Evolutionary conservation across 2,797 vertebrate species (phyloP), one percentile per base, ranked within the genome.

Genomic region (Morus bassanus): DNA sequence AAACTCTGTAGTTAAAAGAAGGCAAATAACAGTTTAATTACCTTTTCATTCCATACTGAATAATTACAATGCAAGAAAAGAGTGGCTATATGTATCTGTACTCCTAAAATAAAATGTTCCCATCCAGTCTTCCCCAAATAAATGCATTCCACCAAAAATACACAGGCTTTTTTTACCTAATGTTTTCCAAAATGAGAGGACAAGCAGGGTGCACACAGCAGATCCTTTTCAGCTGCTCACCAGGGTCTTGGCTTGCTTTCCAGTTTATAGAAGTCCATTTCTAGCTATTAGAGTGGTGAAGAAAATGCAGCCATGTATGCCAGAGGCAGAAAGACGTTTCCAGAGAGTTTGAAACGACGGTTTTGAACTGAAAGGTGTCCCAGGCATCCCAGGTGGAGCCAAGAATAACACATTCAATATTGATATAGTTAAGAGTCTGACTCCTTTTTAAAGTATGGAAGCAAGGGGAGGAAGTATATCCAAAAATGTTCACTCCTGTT

Each of bases 1-100:
- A 93, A 39, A 78, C 31, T 80, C 75, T 93, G 53, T 94, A 91
- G 67, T 92, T 94, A 64, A 85, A 73, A 95, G 68, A 33, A 95
- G 54, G 31, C 33, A 76, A 95, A 37, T 35, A 95, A 76, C 50
- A 80, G 28, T 91, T 80, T 82, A 81, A 86, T 85, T 81, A 86
- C 33, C 33, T 85, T 93, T 91, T 82, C 30, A 72, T 90, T 91
- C 56, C n/a, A 28, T 63, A 51, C 24, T 53, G 46, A 90, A 73
- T 68, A 88, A 95, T 82, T 76, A 30, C 43, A 70, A 6, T 56
- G 25, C 31, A 78, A 81, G 43, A 25, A 69, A 48, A 50, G 6
- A 77, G 35, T 21, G 50, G 6, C 51, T 77, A 0, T 75, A 45
- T 54, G 9, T 88, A 53, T 74, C 56, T 80, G 5, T 74, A 69